Evolutionary conservation across 2,888 invertebrate species (phyloP), one percentile per base, ranked within the genome.

Genomic region (Chymomyza procnemis): DNA sequence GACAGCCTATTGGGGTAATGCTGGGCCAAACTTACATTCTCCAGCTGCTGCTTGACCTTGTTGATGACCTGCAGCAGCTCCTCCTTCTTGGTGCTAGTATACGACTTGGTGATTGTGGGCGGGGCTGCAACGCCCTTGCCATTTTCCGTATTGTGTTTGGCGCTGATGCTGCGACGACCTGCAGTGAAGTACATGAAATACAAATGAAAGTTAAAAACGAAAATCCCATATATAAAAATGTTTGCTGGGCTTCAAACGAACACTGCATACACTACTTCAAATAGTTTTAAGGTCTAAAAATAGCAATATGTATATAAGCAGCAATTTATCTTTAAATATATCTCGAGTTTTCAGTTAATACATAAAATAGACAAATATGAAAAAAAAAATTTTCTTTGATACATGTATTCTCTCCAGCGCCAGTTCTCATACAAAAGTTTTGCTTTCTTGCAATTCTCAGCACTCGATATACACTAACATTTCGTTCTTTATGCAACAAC

Each of bases 31-130:
- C 95, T 94, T 90, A 97, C 97, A 89, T 94, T 97, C 92, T 97
- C 96, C 72, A 97, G 91, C 91, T 97, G 96, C 76, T 95, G 93
- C 88, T 96, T 93, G 0, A 97, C 97, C 91, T 97, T 97, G 86
- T 96, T 94, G 80, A 96, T 94, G 82, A 96, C 93, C 89, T 96
- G 93, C 84, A 95, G 94, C 73, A 97, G 92, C 88, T 97, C 97
- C 89, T 97, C 95, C 67, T 91, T 91, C 82, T 91, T 91, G 70
- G 90, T 90, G 80, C 89, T 91, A 18, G 91, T 91, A 67, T 90
- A 91, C 59, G 91, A 91, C 81, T 91, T 91, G 56, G 91, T 91
- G 57, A 90, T 89, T 34, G 90, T 89, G 47, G 91, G 90, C 68
- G 88, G 76, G n/a, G 83, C 79, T 4, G 86, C 64, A 18, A 76